Base-by-base conservation (phyloP, 2,888 invertebrate genomes). In the Drosophila kuntzei region DNA sequence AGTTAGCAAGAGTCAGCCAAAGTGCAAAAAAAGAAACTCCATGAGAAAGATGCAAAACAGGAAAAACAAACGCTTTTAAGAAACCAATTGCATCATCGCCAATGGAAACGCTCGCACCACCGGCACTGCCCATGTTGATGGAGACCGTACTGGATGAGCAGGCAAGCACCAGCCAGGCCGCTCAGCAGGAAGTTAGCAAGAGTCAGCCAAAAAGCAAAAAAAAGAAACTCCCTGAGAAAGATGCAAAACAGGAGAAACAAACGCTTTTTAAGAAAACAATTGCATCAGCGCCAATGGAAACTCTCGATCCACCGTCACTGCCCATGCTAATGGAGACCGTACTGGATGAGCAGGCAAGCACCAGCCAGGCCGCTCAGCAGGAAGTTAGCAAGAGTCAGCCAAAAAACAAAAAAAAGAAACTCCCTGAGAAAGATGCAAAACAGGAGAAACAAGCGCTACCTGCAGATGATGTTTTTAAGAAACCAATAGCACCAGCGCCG, bases 401-500 rank as follows among this genome's bases (percentile, higher is more conserved):
- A 8, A 66, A 25, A 12, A 34, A 16, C 20, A 27, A 9, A 27
- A 34, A 11, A 27, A 14, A 32, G 8, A 36, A 36, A n/a, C 12
- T 20, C 29, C 2, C 16, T 7, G 36, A n/a, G 18, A 27, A 49
- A 16, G n/a, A 22, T 5, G 8, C 4, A 12, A 20, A 14, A 5
- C 12, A 20, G 0, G 2, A 46, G 8, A 36, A 37, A 9, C n/a
- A 6, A 25, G 1, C 18, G 5, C 16, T n/a, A 0, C 43, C 34
- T 3, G 7, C 25, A 27, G 20, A 53, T 8, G 25, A 27, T 37
- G 43, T 86, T n/a, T 81, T 81, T n/a, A 88, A 86, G 22, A 88
- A 79, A 50, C 80, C 89, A 5, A 12, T 11, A 9, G 60, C 14
- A 2, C 55, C 55, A 32, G 87, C 87, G 0, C 84, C 86, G 0